Percentiles rank a stretch among this genome's conserved stretches.
Conservation (phyloP, 2,797 vertebrate genomes). For the Onychomys arenicola region DNA sequence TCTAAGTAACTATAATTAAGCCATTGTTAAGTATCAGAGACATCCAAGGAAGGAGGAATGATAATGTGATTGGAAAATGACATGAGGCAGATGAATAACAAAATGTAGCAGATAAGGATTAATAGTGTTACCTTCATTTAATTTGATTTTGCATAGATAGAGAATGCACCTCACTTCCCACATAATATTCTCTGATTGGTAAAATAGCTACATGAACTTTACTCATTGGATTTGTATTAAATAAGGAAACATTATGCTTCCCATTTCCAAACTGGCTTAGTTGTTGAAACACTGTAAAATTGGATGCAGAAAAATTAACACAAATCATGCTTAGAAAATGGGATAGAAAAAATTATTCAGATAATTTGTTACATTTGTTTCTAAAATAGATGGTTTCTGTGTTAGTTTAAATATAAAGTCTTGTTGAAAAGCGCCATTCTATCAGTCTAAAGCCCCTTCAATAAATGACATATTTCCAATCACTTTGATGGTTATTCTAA, state of each 20-base stretch:
- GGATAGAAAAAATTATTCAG: background rate
- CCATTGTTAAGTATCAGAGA: constrained; percentile 77
- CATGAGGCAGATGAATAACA: constrained; percentile 82
- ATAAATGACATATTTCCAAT: constrained; percentile 9
- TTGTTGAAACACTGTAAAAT: background rate
- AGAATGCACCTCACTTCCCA: constrained; percentile 74
- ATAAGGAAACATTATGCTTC: background rate
- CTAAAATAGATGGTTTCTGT: constrained; percentile 1
- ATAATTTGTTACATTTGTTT: background rate
- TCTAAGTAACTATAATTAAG: constrained; percentile 83
- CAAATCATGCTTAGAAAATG: background rate
- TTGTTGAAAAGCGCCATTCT: background rate
- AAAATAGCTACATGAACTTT: constrained; percentile 63
- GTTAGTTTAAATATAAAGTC: constrained; percentile 23
- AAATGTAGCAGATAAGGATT: constrained; percentile 82
- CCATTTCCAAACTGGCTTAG: constrained; percentile 20
- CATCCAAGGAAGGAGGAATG: constrained; percentile 44
- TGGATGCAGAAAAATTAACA: background rate
- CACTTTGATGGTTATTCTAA: background rate
- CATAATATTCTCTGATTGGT: constrained; percentile 66
- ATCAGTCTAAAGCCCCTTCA: background rate
- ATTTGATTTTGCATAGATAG: constrained; percentile 56
- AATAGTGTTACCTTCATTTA: constrained; percentile 80
- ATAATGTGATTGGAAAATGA: constrained; percentile 75
- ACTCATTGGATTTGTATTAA: constrained; percentile 78